Evolutionary conservation across 23 tunicate species (phyloP), one percentile per base, ranked within the genome.

Genomic region (Phallusia fumigata): DNA sequence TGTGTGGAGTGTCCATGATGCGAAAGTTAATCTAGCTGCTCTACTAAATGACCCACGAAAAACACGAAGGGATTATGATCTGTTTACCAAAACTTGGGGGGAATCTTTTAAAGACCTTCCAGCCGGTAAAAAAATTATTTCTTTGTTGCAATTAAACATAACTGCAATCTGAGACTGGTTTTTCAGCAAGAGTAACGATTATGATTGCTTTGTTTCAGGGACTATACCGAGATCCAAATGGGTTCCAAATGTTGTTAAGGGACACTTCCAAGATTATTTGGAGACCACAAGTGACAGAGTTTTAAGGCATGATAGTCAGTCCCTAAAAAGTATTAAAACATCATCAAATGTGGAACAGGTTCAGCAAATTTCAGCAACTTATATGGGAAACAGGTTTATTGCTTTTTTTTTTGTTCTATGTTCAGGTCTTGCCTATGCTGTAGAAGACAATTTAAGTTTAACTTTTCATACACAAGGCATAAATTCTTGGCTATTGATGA

Each of bases 31-130:
- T 45, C 45, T 93, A 13, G 98, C 98, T 28, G 90, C 98, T 24
- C 73, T 93, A 58, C 79, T 93, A 36, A 93, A 93, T 69, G 98
- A 93, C 52, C 98, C 98, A 18, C 76, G 98, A 51, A 93, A 93
- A 64, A 82, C 78, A 12, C 65, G 83, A 77, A 49, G 98, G 77
- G 98, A 93, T 88, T 88, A 88, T 91, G 98, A 93, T 81, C 82
- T 93, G 12, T 93, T 93, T 64, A 93, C 98, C 11, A 93, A 93
- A 82, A 83, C 87, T 11, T 93, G 98, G 98, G 98, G 98, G 8
- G 98, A 88, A 69, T 58, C 86, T 0, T 93, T 93, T 74, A 76
- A 83, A 73, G 98, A 88, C 3, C 34, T 84, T 19, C 85, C 96
- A 31, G 52, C 79, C 76, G 91, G 91, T 88, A 35, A 81, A 19